phyloP scores from a whole-genome alignment of 2,888 invertebrate genomes.

The Tipula unca region DNA sequence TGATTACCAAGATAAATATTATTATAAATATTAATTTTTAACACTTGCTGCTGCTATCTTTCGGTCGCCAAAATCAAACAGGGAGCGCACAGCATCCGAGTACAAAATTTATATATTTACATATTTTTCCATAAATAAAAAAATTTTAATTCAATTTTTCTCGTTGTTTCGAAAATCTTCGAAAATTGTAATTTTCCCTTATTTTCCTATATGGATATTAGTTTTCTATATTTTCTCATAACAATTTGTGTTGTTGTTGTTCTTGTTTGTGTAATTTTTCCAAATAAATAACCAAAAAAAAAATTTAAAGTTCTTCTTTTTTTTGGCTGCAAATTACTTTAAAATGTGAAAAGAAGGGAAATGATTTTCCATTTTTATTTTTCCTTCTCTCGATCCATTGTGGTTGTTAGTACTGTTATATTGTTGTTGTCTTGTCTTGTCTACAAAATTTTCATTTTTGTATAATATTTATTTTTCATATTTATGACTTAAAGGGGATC shows the following conservation, averaged over 20 bases:
- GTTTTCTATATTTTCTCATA: neutral
- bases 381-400: neutral
- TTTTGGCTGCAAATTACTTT: neutral
- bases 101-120: neutral
- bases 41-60: neutral
- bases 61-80: neutral
- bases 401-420: neutral
- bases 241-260: neutral
- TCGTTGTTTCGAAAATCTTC: slow-evolving; percentile 1
- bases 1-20: slow-evolving; percentile 8
- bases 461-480: neutral
- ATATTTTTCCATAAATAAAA: neutral
- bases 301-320: neutral
- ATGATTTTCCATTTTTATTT: slow-evolving; percentile 9
- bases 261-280: neutral
- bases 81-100: neutral
- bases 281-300: neutral
- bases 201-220: neutral
- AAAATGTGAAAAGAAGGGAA: neutral
- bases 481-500: slow-evolving; percentile 14
- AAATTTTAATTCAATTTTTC: neutral
- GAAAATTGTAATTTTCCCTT: neutral
- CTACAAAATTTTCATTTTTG: neutral
- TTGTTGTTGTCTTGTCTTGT: neutral
- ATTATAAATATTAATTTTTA: slow-evolving; percentile 14